Evolutionary conservation across 2,113 vertebrate genomes (phyloP).

Genomic region (Crotalus helleri): DNA sequence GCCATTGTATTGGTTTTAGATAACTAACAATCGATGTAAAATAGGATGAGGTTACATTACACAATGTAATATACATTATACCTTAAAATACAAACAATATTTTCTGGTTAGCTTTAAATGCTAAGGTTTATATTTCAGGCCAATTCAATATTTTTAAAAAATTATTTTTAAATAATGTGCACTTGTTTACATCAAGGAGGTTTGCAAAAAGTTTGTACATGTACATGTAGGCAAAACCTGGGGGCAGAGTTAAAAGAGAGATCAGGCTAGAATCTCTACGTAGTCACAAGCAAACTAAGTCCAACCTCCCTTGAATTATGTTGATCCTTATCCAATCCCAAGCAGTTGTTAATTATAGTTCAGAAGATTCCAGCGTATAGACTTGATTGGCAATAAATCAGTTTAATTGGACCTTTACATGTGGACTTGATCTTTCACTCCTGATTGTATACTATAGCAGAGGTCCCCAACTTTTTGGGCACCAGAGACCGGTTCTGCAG

Average conservation of each 20-base stretch:
- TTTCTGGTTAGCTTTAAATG: constrained; percentile 46
- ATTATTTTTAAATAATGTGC: constrained; percentile 51
- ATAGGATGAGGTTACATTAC: constrained; percentile 3
- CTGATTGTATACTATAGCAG: background rate
- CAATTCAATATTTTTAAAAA: constrained; percentile 40
- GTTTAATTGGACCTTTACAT: background rate
- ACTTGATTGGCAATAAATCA: background rate
- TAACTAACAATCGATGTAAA: constrained; percentile 38
- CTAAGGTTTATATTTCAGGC: constrained; percentile 43
- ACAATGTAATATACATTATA: background rate
- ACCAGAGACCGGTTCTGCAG: too few species aligned
- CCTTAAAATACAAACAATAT: constrained; percentile 22
- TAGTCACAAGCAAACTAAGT: background rate
- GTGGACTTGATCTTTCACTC: background rate
- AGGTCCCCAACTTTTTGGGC: too few species aligned
- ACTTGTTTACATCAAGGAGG: constrained; percentile 41
- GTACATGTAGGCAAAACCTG: background rate
- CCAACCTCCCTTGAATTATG: background rate
- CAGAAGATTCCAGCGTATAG: background rate
- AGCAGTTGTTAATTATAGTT: background rate
- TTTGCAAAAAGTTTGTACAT: constrained; percentile 41
- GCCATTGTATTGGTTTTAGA: background rate
- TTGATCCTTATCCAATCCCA: background rate
- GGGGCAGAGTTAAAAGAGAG: background rate
- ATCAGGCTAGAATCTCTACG: background rate